phyloP scores from a whole-genome alignment of 2,888 invertebrate genomes.

The Itoplectis maculator region DNA sequence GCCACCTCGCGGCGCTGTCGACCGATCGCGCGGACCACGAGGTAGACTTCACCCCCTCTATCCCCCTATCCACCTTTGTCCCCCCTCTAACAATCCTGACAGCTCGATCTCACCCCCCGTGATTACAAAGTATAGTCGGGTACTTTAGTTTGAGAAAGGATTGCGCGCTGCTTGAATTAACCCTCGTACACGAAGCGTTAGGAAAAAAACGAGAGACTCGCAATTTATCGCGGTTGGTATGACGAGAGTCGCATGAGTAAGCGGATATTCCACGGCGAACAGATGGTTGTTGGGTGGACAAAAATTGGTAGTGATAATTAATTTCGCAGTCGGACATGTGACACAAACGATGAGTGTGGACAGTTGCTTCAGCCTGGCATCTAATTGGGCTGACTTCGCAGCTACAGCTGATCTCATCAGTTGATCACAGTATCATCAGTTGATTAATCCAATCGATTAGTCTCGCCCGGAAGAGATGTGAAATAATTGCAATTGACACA shows the following conservation, averaged over 20 bases:
- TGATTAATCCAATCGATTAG: neutral
- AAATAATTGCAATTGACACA: no score
- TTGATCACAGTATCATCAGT: no score
- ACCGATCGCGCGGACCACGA: slow-evolving; percentile 60
- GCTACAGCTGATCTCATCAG: no score
- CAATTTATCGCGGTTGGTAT: neutral
- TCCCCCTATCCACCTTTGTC: slow-evolving; percentile 55
- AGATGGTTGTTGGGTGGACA: neutral
- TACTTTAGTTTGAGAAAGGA: slow-evolving; percentile 40
- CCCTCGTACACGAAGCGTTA: slow-evolving; percentile 17
- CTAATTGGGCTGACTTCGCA: no score
- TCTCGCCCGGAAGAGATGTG: neutral
- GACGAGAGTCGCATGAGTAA: neutral
- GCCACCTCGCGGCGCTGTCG: slow-evolving; percentile 75
- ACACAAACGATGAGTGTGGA: no score
- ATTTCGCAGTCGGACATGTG: no score
- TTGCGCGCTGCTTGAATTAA: slow-evolving; percentile 50
- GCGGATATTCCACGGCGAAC: neutral
- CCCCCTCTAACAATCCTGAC: slow-evolving; percentile 65
- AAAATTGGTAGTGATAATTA: no score
- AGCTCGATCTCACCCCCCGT: slow-evolving; percentile 57
- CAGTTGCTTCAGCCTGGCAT: no score
- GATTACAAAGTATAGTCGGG: slow-evolving; percentile 54
- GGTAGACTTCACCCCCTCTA: slow-evolving; percentile 16
- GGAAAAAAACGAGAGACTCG: neutral